Evolutionary conservation across 2,113 vertebrate genomes (phyloP), one percentile per base, ranked within the genome.

Genomic region (Oncorhynchus masou): DNA sequence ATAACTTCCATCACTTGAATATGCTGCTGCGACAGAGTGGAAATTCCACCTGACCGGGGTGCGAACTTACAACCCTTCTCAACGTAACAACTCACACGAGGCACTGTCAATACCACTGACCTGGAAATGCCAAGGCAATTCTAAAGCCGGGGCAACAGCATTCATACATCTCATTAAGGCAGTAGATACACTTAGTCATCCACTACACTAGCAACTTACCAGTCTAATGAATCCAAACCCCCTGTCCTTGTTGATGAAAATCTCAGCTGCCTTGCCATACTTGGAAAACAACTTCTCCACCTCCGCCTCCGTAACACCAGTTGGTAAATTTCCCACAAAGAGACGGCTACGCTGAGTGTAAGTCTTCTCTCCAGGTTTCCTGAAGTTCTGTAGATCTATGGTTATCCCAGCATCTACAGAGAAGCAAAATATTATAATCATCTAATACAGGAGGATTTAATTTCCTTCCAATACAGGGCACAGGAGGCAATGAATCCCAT

Each of bases 151-250:
- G 49, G 51, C 16, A 1, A 54, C 51, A 54, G 51, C 16, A 54
- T 19, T 19, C 19, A 45, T 5, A 22, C 11, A 66, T 27, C 22
- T 67, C 25, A 9, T 7, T 5, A 45, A 2, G 12, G 51, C 24
- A 60, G 51, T n/a, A 71, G 25, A 1, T 3, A 54, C 31, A 7
- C 20, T 22, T 13, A 4, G 16, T 45, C 20, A 22, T 6, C 39
- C 39, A 4, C 20, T 19, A 34, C 9, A 45, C 39, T 57, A 59
- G 22, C 54, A 4, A 84, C 95, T 95, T 84, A 96, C 95, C 94
- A 99, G 94, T 64, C 97, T 93, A 82, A 99, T 98, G 91, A 99
- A 99, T 69, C 97, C 98, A 90, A 99, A 99, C 75, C 97, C 96
- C 83, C 98, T 91, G 16, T 99, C 98, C 85, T 99, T 99, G 89